Evolutionary conservation across 2,888 invertebrate genomes (phyloP).

Genomic region (Imbricaverruca yamaguchii): DNA sequence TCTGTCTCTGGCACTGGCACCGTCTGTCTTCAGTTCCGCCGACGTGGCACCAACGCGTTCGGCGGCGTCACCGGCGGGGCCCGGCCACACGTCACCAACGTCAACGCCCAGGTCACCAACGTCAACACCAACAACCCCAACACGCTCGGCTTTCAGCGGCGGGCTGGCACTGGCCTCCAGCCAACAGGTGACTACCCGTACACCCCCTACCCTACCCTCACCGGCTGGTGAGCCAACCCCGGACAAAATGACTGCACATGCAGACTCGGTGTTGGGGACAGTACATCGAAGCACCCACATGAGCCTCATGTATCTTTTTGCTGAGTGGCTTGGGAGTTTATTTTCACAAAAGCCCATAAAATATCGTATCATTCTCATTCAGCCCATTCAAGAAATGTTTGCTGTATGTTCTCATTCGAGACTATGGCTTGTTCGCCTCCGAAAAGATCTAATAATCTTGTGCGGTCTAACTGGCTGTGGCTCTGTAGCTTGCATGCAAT

Average conservation of each 20-base stretch:
- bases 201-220: background rate
- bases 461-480: too few relatives aligned
- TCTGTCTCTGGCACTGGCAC: too few relatives aligned
- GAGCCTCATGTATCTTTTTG: background rate
- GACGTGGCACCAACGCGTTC: background rate
- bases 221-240: background rate
- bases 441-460: too few relatives aligned
- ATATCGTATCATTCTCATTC: background rate
- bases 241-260: background rate
- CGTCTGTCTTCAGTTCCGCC: background rate
- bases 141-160: background rate
- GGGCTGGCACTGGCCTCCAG: background rate
- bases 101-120: background rate
- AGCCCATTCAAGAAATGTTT: too few relatives aligned
- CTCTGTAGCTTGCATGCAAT: too few relatives aligned
- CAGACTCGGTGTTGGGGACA: background rate
- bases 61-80: background rate
- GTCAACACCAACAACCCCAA: background rate
- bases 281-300: background rate
- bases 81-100: background rate
- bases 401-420: too few relatives aligned
- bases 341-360: background rate
- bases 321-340: background rate
- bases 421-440: too few relatives aligned
- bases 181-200: background rate